Evolutionary conservation across 2,888 invertebrate genomes (phyloP).

Genomic region (Melinopterus prodromus): DNA sequence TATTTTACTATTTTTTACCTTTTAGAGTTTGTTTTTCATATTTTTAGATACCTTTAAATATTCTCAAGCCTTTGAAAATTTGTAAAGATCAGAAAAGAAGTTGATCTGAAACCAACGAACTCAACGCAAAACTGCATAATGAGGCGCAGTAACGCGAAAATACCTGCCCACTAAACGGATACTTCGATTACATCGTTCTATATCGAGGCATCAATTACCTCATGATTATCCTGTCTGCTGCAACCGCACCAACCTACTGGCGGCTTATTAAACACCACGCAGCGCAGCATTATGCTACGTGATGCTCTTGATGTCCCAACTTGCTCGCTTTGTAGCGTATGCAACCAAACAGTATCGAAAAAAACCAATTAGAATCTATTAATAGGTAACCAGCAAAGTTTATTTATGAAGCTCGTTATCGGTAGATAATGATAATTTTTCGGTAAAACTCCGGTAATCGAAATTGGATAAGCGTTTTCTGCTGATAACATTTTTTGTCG

Average conservation of each 20-base stretch:
- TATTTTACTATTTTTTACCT: too few species aligned
- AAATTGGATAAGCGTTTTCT: not conserved
- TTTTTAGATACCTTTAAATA: too few species aligned
- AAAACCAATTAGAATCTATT: conserved; percentile 21
- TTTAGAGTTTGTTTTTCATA: too few species aligned
- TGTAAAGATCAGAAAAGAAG: not conserved
- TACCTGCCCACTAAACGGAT: not conserved
- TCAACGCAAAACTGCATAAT: not conserved
- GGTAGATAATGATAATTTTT: not conserved
- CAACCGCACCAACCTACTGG: not conserved
- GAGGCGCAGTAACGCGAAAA: not conserved
- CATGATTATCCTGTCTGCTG: not conserved
- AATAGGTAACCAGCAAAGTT: not conserved
- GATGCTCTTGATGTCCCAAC: not conserved
- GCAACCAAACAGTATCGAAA: not conserved
- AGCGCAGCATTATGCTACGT: not conserved
- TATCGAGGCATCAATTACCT: conserved; percentile 4
- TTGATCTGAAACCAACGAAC: not conserved
- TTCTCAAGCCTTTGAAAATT: not conserved
- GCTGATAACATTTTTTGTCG: not conserved
- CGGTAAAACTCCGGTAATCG: not conserved
- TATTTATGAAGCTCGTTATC: not conserved
- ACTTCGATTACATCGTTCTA: not conserved
- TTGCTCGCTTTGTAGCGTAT: not conserved
- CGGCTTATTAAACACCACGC: not conserved